Evolutionary conservation across 2,888 invertebrate species (phyloP), one percentile per base, ranked within the genome.

Genomic region (Acanthosoma haemorrhoidale): DNA sequence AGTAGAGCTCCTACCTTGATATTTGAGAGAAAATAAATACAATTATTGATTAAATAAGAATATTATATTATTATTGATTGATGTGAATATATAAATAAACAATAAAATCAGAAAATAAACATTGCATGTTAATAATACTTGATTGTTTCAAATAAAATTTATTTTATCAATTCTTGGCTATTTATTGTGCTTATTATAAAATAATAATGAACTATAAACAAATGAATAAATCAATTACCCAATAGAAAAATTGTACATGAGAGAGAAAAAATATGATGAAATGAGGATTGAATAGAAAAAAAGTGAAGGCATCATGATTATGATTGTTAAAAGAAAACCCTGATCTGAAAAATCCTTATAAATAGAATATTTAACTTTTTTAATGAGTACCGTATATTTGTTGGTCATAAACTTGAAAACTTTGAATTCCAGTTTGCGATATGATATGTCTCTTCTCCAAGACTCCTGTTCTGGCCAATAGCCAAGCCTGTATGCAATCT

Each of bases 391-490:
- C 2, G 68, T 68, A 16, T 43, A 58, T 16, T 68, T 51, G 59
- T 68, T 68, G 9, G 6, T 18, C 1, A 58, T 36, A 9, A 39
- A 59, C 36, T 68, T 68, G 39, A 38, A 68, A 8, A 68, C 29
- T 43, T 32, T 16, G 3, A 41, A 43, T 16, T 67, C 67, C 1
- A 43, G 9, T 16, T 43, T 36, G n/a, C 59, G 58, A 4, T 38
- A 59, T 16, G 58, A 59, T 4, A 59, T 36, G 18, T 68, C 68
- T 15, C 61, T 60, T 29, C 61, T 61, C 69, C 63, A 63, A 18
- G 6, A 15, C 1, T 61, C 63, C 13, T 21, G 8, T 29, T 64
- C 32, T 4, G 51, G 51, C 63, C 43, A 70, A 13, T 57, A 70
- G 13, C 58, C 70, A n/a, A 70, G 29, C 13, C 70, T 63, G 11